Conservation (phyloP, 2,113 vertebrate species). For the Lontra canadensis region DNA sequence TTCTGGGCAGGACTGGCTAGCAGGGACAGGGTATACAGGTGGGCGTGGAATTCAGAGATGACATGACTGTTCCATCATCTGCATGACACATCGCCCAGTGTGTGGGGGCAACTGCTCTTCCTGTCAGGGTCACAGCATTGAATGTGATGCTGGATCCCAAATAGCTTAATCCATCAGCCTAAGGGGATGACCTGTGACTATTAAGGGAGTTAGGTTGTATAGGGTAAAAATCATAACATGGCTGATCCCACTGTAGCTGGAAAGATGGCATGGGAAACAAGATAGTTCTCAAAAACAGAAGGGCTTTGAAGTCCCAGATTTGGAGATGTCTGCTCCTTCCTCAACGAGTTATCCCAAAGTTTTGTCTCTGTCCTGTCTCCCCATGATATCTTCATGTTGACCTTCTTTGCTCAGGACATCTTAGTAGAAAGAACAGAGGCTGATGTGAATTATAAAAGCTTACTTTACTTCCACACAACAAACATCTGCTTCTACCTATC, state of each 20-base stretch:
- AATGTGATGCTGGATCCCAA: neutral
- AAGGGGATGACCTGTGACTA: neutral
- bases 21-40: constrained; percentile 93
- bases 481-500: neutral
- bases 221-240: neutral
- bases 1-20: constrained; percentile 91
- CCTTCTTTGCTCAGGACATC: neutral
- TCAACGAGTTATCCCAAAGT: neutral
- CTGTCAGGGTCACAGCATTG: constrained; percentile 88
- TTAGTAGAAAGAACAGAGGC: constrained; percentile 6
- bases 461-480: neutral
- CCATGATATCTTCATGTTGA: neutral
- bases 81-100: constrained; percentile 91
- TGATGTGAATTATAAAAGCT: neutral
- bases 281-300: neutral
- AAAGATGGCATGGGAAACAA: neutral
- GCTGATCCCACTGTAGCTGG: neutral
- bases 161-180: neutral
- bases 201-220: neutral
- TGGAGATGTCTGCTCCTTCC: neutral
- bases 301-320: neutral
- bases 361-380: neutral
- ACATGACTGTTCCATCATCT: constrained; percentile 91
- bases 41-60: constrained; percentile 92
- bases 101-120: constrained; percentile 89